These are phyloP conservation scores for Malurus alboscapulatus DNA, from an alignment of 2,113 vertebrate species.

Conservation along the genomic window DNA sequence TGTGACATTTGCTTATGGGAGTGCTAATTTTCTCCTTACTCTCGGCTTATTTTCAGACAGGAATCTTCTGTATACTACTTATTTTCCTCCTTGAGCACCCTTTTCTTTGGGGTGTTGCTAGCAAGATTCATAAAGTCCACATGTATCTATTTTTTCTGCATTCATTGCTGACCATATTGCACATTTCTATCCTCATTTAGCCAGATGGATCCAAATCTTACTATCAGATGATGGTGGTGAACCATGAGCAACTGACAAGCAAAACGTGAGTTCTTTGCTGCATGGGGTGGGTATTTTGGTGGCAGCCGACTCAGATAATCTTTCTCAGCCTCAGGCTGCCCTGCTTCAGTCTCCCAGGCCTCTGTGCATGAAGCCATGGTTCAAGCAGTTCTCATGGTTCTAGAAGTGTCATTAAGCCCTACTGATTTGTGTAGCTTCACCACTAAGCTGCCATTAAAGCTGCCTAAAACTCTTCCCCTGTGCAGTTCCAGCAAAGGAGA, in stretches of 20 bases:
- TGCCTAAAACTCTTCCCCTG: not conserved
- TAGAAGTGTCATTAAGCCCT: not conserved
- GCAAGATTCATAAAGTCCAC: not conserved
- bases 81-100: not conserved
- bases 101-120: not conserved
- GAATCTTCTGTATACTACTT: not conserved
- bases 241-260: not conserved
- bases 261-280: not conserved
- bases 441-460: conserved; percentile 28
- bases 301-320: not conserved
- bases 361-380: not conserved
- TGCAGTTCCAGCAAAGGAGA: conserved; percentile 8
- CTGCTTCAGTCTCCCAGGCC: not conserved
- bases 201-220: not conserved
- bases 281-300: not conserved
- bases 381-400: not conserved
- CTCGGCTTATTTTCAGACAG: not conserved
- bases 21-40: not conserved
- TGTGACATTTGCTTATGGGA: not conserved
- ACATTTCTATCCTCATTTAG: not conserved
- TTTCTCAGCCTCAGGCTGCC: not conserved
- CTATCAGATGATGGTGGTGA: not conserved
- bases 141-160: not conserved
- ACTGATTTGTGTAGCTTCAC: conserved; percentile 9
- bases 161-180: not conserved